These are phyloP conservation scores for Galerucella pusilla DNA, from an alignment of 2,888 invertebrate species.

Conservation along the genomic window DNA sequence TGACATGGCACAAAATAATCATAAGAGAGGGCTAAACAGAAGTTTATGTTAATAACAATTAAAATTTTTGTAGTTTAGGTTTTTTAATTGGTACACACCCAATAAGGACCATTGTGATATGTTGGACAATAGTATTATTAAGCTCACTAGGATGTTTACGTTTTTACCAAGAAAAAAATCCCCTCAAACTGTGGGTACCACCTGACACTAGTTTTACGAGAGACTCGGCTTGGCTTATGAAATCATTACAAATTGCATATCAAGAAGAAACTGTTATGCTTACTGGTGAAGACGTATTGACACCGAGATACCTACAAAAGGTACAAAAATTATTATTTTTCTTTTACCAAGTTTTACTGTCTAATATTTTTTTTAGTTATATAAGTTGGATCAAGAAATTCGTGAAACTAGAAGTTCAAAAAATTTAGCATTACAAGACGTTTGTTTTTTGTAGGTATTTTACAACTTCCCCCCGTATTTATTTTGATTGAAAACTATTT, in stretches of 20 bases:
- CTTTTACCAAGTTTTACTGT: too few species aligned
- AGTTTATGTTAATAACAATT: too few species aligned
- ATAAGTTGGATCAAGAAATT: constrained; percentile 53
- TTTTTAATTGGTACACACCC: constrained; percentile 71
- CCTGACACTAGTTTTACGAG: constrained; percentile 75
- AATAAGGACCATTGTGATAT: constrained; percentile 70
- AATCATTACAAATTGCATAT: constrained; percentile 73
- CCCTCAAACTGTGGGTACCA: constrained; percentile 81
- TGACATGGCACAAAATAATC: too few species aligned
- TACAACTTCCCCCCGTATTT: background rate
- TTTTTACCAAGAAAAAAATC: constrained; percentile 80
- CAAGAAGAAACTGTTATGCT: constrained; percentile 73
- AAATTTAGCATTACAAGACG: constrained; percentile 65
- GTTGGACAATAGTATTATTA: constrained; percentile 69
- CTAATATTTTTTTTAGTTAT: constrained; percentile 31
- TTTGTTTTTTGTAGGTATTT: constrained; percentile 68
- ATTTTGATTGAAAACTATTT: background rate
- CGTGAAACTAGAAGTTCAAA: constrained; percentile 49
- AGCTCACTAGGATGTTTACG: constrained; percentile 72
- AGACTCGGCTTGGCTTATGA: constrained; percentile 79
- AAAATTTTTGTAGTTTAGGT: constrained; percentile 68
- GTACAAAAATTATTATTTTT: constrained; percentile 52
- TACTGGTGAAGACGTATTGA: constrained; percentile 75
- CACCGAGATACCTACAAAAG: constrained; percentile 69
- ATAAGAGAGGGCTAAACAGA: too few species aligned